Base-by-base conservation (phyloP, 2,113 vertebrate genomes). In the Lophius piscatorius region DNA sequence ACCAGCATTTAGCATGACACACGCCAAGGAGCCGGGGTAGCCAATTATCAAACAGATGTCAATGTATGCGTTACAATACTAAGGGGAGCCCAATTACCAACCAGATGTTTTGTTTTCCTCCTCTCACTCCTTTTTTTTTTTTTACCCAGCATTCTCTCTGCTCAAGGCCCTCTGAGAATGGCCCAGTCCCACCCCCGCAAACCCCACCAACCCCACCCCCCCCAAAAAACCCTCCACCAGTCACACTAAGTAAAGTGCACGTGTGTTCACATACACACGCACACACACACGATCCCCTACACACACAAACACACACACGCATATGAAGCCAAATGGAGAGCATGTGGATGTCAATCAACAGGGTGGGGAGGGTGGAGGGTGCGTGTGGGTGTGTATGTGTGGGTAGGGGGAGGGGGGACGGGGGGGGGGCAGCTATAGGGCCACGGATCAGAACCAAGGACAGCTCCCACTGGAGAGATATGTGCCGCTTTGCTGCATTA, bases 11-110 rank as follows among this genome's bases (percentile, higher is more conserved):
- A 88, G 85, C 72, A 72, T 84, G 84, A 90, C 87, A 88, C 84
- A 69, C 72, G 61, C 71, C 48, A 77, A 83, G 82, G 83, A 89
- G 82, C 84, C 65, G 52, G 80, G 81, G 82, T 83, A 87, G 85
- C 88, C 87, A 90, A 91, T 91, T 91, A 91, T 88, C 89, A 89
- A 91, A 90, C 89, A 91, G 88, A 91, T 90, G 90, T 90, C 88
- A 88, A 90, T 91, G 87, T 88, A 86, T 89, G 85, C 70, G 68
- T 88, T 90, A 90, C 90, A 88, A 90, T 89, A 89, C 88, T 84
- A 69, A 88, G 67, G 88, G 88, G 89, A 90, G 84, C 71, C 87
- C 88, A 91, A 91, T 90, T 91, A 91, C 80, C 78, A 81, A 78
- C 87, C 89, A 91, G 87, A 88, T 91, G 89, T 91, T 90, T 88